Conservation (phyloP, 2,113 vertebrate species). For the Calidris pygmaea region DNA sequence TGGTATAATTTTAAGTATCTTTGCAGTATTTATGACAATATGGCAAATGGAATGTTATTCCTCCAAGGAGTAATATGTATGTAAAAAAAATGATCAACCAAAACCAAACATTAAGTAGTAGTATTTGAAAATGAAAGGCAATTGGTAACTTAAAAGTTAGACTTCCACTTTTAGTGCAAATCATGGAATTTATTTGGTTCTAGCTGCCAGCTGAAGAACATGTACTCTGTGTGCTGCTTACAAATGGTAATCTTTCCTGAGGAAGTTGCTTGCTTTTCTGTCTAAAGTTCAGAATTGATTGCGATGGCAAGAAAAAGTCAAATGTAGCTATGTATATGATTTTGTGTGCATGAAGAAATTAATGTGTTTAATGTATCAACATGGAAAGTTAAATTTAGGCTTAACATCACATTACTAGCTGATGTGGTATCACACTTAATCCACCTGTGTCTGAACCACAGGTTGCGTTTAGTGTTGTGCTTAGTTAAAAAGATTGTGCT, state of each 20-base stretch:
- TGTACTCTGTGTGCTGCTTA: not conserved
- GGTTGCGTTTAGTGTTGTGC: not conserved
- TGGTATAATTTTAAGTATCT: not conserved
- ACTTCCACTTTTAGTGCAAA: not conserved
- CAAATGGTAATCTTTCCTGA: not conserved
- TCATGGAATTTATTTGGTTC: not conserved
- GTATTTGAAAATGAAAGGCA: not conserved
- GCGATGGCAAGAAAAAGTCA: not conserved
- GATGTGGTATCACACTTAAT: not conserved
- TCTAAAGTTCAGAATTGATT: not conserved
- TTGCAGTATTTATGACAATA: not conserved
- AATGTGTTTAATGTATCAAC: not conserved
- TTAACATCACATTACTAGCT: not conserved
- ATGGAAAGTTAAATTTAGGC: not conserved
- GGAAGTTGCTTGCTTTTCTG: not conserved
- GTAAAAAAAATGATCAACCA: not conserved
- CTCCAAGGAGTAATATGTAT: not conserved
- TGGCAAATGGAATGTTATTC: not conserved
- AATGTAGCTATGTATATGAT: not conserved
- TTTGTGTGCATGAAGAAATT: not conserved
- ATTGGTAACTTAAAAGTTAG: not conserved
- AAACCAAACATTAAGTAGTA: not conserved
- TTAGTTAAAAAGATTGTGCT: constrained; percentile 28
- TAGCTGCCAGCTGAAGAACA: not conserved
- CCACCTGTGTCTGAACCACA: not conserved